Percentiles rank a stretch among this genome's conserved stretches.
Conservation (phyloP, 1,140 invertebrate genomes). For the Bombus difficillimus region DNA sequence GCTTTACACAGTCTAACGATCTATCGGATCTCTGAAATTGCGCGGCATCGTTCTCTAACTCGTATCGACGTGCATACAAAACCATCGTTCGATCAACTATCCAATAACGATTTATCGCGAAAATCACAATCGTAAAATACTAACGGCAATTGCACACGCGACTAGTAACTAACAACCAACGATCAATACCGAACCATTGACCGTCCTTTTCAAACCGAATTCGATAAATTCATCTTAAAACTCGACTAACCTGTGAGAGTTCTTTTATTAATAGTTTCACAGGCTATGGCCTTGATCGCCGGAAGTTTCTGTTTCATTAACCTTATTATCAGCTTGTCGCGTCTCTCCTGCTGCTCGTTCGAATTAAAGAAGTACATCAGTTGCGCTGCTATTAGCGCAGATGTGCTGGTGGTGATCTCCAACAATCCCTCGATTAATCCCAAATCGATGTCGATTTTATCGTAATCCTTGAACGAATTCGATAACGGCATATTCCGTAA, state of each 20-base stretch:
- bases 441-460: not conserved
- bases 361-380: constrained; percentile 27
- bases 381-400: constrained; percentile 49
- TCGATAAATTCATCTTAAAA: not conserved
- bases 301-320: constrained; percentile 50
- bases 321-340: constrained; percentile 38
- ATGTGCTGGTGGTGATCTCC: not conserved
- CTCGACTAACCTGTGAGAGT: fast-evolving
- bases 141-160: not conserved
- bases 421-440: constrained; percentile 53
- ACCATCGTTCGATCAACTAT: not conserved
- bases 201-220: not conserved
- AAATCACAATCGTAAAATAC: too few relatives aligned
- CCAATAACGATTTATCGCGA: not conserved
- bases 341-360: not conserved
- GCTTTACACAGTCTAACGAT: too few relatives aligned
- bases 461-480: not conserved
- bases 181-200: not conserved
- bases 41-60: too few relatives aligned
- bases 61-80: too few relatives aligned
- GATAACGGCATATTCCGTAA: not conserved
- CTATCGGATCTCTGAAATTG: not conserved
- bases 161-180: not conserved
- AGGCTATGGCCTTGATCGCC: constrained; percentile 20
- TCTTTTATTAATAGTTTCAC: not conserved